Conservation (phyloP, 2,113 vertebrate genomes). For the Planiliza haematocheilus region DNA sequence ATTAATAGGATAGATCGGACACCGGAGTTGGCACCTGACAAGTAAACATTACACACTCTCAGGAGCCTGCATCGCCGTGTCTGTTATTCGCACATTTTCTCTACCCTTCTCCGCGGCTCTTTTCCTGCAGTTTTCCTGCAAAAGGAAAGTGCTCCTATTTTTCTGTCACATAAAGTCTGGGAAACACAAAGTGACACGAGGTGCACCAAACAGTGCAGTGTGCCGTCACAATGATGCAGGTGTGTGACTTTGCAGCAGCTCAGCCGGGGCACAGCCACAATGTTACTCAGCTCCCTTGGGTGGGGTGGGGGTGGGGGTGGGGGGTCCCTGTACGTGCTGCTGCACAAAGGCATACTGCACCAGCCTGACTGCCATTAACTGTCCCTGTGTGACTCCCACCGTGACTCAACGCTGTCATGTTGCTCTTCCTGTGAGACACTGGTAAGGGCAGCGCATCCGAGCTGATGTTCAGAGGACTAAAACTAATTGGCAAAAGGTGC, state of each 20-base stretch:
- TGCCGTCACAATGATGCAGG: slow-evolving; percentile 44
- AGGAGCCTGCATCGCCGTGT: slow-evolving; percentile 34
- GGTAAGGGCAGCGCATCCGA: slow-evolving; percentile 5
- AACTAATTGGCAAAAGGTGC: slow-evolving; percentile 46
- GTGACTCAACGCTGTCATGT: slow-evolving; percentile 19
- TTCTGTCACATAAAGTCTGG: slow-evolving; percentile 10
- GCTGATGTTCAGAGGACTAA: slow-evolving; percentile 34
- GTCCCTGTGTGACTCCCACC: slow-evolving; percentile 25
- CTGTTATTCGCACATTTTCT: slow-evolving; percentile 34
- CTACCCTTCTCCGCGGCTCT: not conserved
- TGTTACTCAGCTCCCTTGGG: slow-evolving; percentile 64
- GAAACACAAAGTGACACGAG: slow-evolving; percentile 21
- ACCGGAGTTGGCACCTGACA: slow-evolving; percentile 41
- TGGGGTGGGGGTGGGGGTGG: not conserved
- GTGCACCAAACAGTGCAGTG: slow-evolving; percentile 15
- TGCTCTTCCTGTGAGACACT: slow-evolving; percentile 30
- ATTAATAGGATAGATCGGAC: slow-evolving; percentile 63
- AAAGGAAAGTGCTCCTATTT: slow-evolving; percentile 3
- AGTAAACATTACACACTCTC: slow-evolving; percentile 41
- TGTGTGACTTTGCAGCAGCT: slow-evolving; percentile 73
- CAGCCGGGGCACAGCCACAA: slow-evolving; percentile 49
- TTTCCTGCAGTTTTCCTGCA: slow-evolving; percentile 4
- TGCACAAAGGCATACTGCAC: slow-evolving; percentile 52
- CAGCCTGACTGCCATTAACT: slow-evolving; percentile 53
- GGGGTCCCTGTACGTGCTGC: slow-evolving; percentile 51